Evolutionary conservation across 2,113 vertebrate species (phyloP).

Genomic region (Sturnira hondurensis): DNA sequence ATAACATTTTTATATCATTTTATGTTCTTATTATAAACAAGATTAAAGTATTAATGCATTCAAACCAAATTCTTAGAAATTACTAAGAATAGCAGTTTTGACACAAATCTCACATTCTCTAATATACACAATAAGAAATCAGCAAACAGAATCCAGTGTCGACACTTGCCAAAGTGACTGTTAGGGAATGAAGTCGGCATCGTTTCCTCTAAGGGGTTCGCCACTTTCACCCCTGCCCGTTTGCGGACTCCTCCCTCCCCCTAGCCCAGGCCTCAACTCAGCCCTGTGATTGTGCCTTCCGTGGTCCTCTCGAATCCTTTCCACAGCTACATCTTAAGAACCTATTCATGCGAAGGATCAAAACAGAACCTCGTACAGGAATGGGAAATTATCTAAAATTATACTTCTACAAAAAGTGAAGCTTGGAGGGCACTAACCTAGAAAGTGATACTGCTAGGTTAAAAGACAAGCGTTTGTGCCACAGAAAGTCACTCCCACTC

Average conservation of each 20-base stretch:
- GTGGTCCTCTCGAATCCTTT: background rate
- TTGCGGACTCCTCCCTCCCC: too few relatives aligned
- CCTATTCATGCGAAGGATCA: background rate
- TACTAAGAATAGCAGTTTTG: conserved; percentile 21
- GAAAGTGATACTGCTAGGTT: background rate
- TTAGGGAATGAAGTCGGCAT: background rate
- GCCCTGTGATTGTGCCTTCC: too few relatives aligned
- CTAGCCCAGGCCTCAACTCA: rapidly evolving
- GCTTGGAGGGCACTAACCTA: background rate
- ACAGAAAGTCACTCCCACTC: background rate
- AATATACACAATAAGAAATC: background rate
- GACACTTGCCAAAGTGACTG: background rate
- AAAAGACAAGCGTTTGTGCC: background rate
- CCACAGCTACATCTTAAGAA: background rate
- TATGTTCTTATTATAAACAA: background rate
- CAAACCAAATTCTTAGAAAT: background rate
- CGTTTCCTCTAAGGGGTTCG: background rate
- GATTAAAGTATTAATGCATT: background rate
- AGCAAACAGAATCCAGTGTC: background rate
- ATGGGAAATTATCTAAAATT: background rate
- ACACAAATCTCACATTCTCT: background rate
- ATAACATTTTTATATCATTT: background rate
- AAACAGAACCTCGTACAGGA: background rate
- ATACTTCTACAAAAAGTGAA: background rate
- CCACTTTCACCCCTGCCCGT: background rate